These are phyloP conservation scores for Agonopterix alstromeriana DNA, from an alignment of 2,888 invertebrate genomes.

Conservation along the genomic window DNA sequence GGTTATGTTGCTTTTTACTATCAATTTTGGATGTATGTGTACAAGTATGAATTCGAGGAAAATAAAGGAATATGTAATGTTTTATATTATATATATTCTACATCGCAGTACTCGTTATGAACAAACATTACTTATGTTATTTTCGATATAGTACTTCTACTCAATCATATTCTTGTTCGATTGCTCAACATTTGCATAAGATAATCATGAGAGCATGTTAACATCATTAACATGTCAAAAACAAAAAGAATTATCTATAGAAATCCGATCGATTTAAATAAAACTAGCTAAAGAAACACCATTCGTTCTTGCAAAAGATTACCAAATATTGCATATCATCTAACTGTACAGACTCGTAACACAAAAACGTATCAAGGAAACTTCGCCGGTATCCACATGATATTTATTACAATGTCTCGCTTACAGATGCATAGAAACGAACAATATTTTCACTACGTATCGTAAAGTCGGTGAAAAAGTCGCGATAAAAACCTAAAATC, in stretches of 20 bases:
- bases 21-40: conserved; percentile 76
- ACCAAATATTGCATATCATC: conserved; percentile 63
- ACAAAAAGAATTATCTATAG: conserved; percentile 61
- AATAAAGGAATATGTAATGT: conserved; percentile 73
- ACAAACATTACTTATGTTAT: conserved; percentile 73
- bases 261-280: conserved; percentile 71
- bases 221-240: conserved; percentile 44
- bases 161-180: conserved; percentile 69
- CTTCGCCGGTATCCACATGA: conserved; percentile 48
- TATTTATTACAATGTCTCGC: conserved; percentile 62
- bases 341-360: conserved; percentile 67
- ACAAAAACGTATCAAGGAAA: conserved; percentile 51
- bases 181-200: conserved; percentile 50
- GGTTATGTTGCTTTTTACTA: conserved; percentile 77
- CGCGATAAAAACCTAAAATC: conserved; percentile 70
- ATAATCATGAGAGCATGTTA: conserved; percentile 54
- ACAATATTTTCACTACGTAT: conserved; percentile 62
- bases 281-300: conserved; percentile 68
- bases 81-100: conserved; percentile 69
- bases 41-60: conserved; percentile 75
- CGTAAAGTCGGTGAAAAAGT: conserved; percentile 67
- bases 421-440: conserved; percentile 61
- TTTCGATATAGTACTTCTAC: conserved; percentile 69
- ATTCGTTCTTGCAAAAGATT: conserved; percentile 57
- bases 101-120: conserved; percentile 72